phyloP scores from a whole-genome alignment of 2,113 vertebrate species.

The Rhinopomastus cyanomelas region DNA sequence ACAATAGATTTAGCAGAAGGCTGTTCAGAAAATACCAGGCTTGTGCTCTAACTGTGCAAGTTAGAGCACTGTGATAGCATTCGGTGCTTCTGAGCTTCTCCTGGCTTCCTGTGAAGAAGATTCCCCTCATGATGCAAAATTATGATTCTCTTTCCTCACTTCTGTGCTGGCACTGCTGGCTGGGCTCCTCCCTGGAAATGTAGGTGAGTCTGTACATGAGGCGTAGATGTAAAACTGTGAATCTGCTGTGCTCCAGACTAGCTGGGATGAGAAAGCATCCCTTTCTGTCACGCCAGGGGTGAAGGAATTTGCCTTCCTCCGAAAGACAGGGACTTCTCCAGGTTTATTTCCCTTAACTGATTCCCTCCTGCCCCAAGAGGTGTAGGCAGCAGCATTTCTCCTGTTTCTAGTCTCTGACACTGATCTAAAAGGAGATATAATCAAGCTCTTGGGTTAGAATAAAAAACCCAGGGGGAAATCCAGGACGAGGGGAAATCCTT shows the following conservation, averaged over 20 bases:
- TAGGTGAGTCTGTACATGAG: neutral
- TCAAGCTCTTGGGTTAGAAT: neutral
- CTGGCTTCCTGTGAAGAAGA: neutral
- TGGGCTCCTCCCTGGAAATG: neutral
- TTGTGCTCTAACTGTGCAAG: neutral
- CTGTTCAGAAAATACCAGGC: neutral
- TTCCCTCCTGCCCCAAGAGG: neutral
- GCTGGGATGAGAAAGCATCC: neutral
- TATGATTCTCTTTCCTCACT: neutral
- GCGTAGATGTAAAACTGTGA: neutral
- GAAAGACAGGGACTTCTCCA: neutral
- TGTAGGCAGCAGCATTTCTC: neutral
- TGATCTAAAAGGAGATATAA: neutral
- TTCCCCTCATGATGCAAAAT: neutral
- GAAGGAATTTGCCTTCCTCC: neutral
- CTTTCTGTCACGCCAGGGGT: neutral
- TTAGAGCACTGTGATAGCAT: neutral
- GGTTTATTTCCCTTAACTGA: neutral
- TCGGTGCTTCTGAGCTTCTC: neutral
- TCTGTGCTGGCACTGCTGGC: neutral
- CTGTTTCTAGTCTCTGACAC: neutral
- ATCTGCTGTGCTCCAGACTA: neutral
- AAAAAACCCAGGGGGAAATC: neutral
- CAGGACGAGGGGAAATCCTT: neutral
- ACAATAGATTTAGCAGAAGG: neutral